These are phyloP conservation scores for Mylabris sibirica DNA, from an alignment of 2,888 invertebrate species.

Conservation along the genomic window DNA sequence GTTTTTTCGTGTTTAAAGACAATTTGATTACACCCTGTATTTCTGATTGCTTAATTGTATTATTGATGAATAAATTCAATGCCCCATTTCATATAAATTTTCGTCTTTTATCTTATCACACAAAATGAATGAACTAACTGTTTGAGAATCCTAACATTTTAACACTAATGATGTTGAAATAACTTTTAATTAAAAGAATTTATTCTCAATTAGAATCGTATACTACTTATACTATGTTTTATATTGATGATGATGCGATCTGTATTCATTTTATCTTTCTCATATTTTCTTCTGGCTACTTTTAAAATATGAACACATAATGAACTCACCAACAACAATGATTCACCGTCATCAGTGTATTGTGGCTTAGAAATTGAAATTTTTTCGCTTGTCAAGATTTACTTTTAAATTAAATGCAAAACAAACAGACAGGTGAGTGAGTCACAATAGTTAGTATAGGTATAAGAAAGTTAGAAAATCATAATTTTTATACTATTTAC, in stretches of 20 bases:
- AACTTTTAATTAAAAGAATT: neutral
- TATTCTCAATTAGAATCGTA: too few species aligned
- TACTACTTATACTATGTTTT: too few species aligned
- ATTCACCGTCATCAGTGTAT: neutral
- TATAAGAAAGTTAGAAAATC: neutral
- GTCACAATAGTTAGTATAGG: neutral
- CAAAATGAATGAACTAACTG: neutral
- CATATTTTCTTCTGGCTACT: neutral
- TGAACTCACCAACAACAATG: neutral
- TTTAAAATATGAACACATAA: neutral
- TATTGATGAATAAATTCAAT: neutral
- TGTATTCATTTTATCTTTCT: neutral
- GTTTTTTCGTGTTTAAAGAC: too few species aligned
- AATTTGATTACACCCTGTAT: too few species aligned
- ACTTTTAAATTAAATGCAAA: neutral
- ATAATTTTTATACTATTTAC: too few species aligned
- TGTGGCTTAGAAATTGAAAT: neutral
- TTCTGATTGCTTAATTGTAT: too few species aligned
- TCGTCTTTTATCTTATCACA: neutral
- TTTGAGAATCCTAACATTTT: neutral
- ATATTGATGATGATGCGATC: too few species aligned
- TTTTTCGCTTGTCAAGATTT: neutral
- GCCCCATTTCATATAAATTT: neutral
- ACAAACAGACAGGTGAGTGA: constrained; percentile 1
- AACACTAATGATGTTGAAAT: constrained; percentile 1